Percentiles rank a stretch among this genome's conserved stretches.
Evolutionary conservation across 2,888 invertebrate genomes (phyloP).

Genomic region (Globia sparganii): DNA sequence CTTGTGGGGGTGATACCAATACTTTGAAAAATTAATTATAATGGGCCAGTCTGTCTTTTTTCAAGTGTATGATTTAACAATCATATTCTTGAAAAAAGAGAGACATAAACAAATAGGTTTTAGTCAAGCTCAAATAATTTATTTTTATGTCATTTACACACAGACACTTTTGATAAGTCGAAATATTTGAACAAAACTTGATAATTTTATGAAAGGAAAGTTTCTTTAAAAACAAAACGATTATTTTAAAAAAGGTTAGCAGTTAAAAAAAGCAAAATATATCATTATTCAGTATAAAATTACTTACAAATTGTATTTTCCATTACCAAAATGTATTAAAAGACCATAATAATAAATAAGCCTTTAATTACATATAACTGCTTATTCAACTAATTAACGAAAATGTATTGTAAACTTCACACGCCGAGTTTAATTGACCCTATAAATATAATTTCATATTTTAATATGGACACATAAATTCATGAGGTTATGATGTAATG

Average conservation of each 20-base stretch:
- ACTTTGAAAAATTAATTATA: background rate
- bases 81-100: too few relatives aligned
- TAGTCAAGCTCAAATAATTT: background rate
- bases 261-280: background rate
- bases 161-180: background rate
- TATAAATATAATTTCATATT: slow-evolving; percentile 48
- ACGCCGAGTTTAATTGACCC: slow-evolving; percentile 43
- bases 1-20: background rate
- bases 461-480: slow-evolving; percentile 39
- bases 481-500: slow-evolving; percentile 18
- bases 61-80: background rate
- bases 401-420: slow-evolving; percentile 28
- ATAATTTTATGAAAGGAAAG: background rate
- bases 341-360: slow-evolving; percentile 44
- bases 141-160: background rate
- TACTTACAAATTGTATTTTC: slow-evolving; percentile 2
- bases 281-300: background rate
- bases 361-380: slow-evolving; percentile 43
- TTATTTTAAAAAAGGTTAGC: background rate
- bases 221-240: background rate
- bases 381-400: slow-evolving; percentile 42
- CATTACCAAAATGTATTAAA: slow-evolving; percentile 25
- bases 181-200: background rate
- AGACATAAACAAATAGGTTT: background rate
- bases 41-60: background rate